Base-by-base conservation (phyloP, 2,797 vertebrate species). In the Percopsis omiscomaycus region DNA sequence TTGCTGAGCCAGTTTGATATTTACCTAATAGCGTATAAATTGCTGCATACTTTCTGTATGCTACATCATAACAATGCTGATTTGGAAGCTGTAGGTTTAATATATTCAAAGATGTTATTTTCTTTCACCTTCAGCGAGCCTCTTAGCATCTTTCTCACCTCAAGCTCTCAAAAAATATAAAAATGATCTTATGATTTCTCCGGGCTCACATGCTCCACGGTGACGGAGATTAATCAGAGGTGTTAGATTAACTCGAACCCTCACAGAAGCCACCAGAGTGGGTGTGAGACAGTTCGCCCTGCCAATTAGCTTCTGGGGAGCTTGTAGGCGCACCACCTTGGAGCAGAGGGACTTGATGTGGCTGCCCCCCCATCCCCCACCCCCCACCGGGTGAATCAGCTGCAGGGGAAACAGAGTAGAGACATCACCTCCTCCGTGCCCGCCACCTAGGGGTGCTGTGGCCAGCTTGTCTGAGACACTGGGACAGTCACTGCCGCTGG, bases 161-260 rank as follows among this genome's bases (percentile, higher is more conserved):
- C 32, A 54, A 48, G 22, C 61, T 15, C 15, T 44, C 59, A 67
- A 57, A 81, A 50, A 50, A 64, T 66, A 59, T 48, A 64, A 78
- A 74, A 65, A 55, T 6, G 9, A 37, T 37, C 37, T 22, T 22
- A 37, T 37, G 16, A 68, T 75, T 59, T 60, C 16, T 59, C 44
- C 14, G 37, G 5, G 42, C 45, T 76, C 64, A 46, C 55, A 46
- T 12, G 0, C 71, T 61, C 57, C 45, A 28, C 8, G 51, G 66
- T 6, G 73, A 73, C 68, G 68, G 81, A 80, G 64, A 68, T 75
- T 77, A 73, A 89, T 87, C 79, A 67, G 72, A 84, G 76, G 81
- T 79, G 79, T 75, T 72, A 71, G 62, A 86, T 80, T 61, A 78
- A 69, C 63, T 64, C 51, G 3, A 49, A 75, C 61, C 55, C 71